Evolutionary conservation across 2,113 vertebrate species (phyloP).

Genomic region (Gasterosteus nipponicus): DNA sequence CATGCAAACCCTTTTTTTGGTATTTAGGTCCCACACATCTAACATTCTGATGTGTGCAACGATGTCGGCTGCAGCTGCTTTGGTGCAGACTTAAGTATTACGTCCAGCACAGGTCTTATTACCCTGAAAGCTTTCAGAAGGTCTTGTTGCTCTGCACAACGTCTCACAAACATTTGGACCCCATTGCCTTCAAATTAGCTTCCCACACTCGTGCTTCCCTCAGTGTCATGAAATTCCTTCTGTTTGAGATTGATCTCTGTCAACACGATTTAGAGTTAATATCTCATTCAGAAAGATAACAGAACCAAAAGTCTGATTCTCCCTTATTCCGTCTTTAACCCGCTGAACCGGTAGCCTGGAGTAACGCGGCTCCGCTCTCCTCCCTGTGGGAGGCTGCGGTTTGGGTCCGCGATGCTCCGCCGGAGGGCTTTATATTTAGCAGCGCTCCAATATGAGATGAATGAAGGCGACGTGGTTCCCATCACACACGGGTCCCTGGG

Average conservation of each 20-base stretch:
- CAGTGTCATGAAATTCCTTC: neutral
- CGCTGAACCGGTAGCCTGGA: too few species aligned
- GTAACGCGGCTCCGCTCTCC: too few species aligned
- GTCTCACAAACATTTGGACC: neutral
- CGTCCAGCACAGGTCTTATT: neutral
- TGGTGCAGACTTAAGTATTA: neutral
- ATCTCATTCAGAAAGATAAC: neutral
- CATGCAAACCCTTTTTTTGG: too few species aligned
- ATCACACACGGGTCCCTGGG: conserved; percentile 26
- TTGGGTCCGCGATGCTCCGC: neutral
- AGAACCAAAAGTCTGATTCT: too few species aligned
- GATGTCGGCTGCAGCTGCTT: neutral
- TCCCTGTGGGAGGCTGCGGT: too few species aligned
- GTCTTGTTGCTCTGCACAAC: neutral
- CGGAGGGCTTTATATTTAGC: conserved; percentile 39
- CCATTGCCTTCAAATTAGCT: neutral
- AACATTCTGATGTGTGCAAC: too few species aligned
- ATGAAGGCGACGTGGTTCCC: conserved; percentile 47
- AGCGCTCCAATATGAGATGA: conserved; percentile 13
- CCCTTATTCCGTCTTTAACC: too few species aligned
- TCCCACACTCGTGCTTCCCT: neutral
- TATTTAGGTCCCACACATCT: too few species aligned
- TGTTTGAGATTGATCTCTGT: neutral
- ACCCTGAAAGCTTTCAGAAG: neutral
- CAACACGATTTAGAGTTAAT: neutral